Base-by-base conservation (phyloP, 1,140 invertebrate genomes). In the Diachasmimorpha longicaudata region DNA sequence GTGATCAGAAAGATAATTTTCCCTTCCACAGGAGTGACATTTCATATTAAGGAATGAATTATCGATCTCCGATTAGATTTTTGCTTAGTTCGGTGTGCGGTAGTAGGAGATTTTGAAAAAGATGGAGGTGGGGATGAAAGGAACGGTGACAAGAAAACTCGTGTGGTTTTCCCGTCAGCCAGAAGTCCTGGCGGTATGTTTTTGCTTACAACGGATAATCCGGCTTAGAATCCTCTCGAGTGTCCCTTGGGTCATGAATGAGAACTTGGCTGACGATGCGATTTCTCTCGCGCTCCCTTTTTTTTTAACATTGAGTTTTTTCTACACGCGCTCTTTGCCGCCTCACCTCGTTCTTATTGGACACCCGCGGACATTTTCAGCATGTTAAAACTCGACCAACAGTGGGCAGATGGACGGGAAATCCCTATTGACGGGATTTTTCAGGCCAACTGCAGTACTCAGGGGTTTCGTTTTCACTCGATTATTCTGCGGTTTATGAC, bases 391-490 rank as follows among this genome's bases (percentile, higher is more conserved):
- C 78, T 77, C 75, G 77, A 42, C 55, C 74, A 77, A 87, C 85
- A 87, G 82, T 88, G 83, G 84, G 84, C 87, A 88, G 87, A 88
- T 88, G 87, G 86, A 82, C 81, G 78, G 77, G 79, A 83, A 83
- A 85, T 80, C 77, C 77, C 78, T 74, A 79, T 70, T 74, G 72
- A 74, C 21, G 69, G n/a, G 16, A 77, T 71, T 39, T 39, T 46
- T 74, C 48, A 67, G 14, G 48, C 14, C 55, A 70, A 69, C 36
- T 63, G 63, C 25, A 58, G 46, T 46, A 70, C 36, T 31, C 23
- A 70, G 42, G 46, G 37, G 11, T 69, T 36, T 72, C 44, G 72
- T 71, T 39, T 76, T 76, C 76, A 68, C 73, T 21, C 71, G 44
- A 70, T 66, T 70, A 46, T 70, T 70, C 70, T 44, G 37, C 19